Conservation (phyloP, 2,113 vertebrate genomes). For the Xenopus tropicalis region DNA sequence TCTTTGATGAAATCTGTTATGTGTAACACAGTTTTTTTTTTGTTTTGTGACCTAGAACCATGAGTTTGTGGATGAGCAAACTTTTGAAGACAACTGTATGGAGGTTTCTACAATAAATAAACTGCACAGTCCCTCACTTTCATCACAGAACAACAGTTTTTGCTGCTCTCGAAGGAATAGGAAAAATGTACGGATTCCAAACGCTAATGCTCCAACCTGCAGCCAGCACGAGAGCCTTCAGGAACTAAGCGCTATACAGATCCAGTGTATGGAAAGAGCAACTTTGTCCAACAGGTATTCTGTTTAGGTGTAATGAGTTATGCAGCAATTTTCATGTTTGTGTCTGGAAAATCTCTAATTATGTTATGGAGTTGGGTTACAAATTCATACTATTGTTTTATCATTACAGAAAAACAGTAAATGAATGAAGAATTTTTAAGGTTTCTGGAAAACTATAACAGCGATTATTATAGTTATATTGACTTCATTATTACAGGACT, state of each 20-base stretch:
- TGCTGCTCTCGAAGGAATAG: conserved; percentile 87
- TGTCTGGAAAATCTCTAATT: no score
- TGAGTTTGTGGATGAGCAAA: conserved; percentile 89
- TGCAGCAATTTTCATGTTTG: neutral
- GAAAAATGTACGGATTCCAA: conserved; percentile 82
- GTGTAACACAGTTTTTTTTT: conserved; percentile 23
- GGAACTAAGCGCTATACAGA: conserved; percentile 94
- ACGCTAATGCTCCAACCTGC: conserved; percentile 63
- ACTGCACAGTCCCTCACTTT: conserved; percentile 77
- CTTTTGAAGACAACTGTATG: conserved; percentile 79
- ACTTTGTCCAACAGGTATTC: conserved; percentile 79
- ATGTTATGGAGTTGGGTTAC: no score
- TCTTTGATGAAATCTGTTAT: neutral
- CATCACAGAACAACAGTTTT: conserved; percentile 74
- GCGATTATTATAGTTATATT: no score
- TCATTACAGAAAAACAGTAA: no score
- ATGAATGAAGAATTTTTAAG: no score
- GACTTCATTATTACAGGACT: no score
- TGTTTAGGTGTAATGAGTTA: neutral
- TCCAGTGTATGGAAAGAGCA: conserved; percentile 80
- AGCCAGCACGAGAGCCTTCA: conserved; percentile 77
- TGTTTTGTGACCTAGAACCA: conserved; percentile 74
- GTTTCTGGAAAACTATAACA: no score
- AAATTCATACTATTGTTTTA: no score
- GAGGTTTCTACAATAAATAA: conserved; percentile 79